phyloP scores from a whole-genome alignment of 1,140 invertebrate species.

The Theocolax elegans region DNA sequence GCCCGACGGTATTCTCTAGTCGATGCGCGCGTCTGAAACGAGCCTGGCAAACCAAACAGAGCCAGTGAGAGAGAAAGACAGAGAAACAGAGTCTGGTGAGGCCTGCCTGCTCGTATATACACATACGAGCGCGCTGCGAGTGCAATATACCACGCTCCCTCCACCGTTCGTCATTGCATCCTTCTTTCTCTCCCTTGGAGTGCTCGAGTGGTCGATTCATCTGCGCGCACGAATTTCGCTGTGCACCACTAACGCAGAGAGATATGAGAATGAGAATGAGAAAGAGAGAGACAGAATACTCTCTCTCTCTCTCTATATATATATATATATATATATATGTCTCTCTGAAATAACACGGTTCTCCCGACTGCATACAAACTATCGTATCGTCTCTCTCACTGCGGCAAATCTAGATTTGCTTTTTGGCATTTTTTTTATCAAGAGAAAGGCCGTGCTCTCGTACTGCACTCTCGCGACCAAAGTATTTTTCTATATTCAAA shows the following conservation, averaged over 20 bases:
- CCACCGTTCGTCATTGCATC: neutral
- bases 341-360: neutral
- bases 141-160: neutral
- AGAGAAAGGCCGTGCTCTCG: neutral
- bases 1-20: slow-evolving; percentile 14
- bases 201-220: slow-evolving; percentile 35
- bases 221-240: neutral
- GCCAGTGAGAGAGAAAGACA: too few species aligned
- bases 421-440: slow-evolving; percentile 23
- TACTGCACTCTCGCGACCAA: too few species aligned
- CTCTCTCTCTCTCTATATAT: slow-evolving; percentile 5
- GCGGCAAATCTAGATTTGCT: neutral
- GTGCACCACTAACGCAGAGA: neutral
- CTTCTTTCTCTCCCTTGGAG: neutral
- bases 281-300: neutral
- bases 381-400: neutral
- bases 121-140: neutral
- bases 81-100: neutral
- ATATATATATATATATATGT: too few species aligned
- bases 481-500: too few species aligned
- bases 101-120: neutral
- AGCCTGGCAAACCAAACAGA: slow-evolving; percentile 40
- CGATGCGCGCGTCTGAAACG: neutral
- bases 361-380: neutral
- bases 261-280: neutral